These are phyloP conservation scores for Halictus rubicundus DNA, from an alignment of 1,140 invertebrate genomes.

Conservation along the genomic window DNA sequence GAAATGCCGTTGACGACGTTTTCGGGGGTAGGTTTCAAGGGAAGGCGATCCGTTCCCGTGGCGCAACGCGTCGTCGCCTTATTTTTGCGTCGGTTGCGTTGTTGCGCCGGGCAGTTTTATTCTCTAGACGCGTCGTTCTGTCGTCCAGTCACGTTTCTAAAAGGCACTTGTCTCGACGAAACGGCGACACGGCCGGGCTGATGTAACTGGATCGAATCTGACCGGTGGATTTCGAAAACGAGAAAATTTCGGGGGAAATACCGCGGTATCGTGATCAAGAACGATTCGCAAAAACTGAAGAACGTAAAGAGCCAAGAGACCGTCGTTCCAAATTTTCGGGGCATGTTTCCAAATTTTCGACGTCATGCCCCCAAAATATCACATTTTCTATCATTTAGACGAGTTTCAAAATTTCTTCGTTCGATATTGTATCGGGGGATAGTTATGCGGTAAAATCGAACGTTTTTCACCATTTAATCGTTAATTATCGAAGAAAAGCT, in stretches of 20 bases:
- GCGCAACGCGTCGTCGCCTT: conserved; percentile 2
- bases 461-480: no score
- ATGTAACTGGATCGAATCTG: conserved; percentile 43
- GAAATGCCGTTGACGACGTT: conserved; percentile 15
- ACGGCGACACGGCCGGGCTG: conserved; percentile 32
- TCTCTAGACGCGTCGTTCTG: conserved; percentile 50
- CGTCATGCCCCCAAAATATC: no score
- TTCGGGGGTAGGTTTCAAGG: background rate
- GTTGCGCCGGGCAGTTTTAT: conserved; percentile 38
- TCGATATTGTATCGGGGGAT: no score
- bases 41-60: background rate
- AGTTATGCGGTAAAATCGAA: no score
- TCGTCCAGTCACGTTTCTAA: conserved; percentile 59
- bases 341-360: no score
- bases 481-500: no score
- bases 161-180: conserved; percentile 53
- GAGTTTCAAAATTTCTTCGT: no score
- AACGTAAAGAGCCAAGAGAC: background rate
- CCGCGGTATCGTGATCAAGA: background rate
- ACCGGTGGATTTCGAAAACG: conserved; percentile 38
- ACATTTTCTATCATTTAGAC: no score
- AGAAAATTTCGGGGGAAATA: conserved; percentile 36
- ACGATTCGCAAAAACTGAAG: background rate
- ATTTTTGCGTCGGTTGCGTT: conserved; percentile 34
- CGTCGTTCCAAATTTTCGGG: no score